A percentile compares a stretch with the other conserved stretches of the same genome.
These are phyloP conservation scores for Aleiodes leptofemur DNA, from an alignment of 2,888 invertebrate genomes.

Conservation along the genomic window DNA sequence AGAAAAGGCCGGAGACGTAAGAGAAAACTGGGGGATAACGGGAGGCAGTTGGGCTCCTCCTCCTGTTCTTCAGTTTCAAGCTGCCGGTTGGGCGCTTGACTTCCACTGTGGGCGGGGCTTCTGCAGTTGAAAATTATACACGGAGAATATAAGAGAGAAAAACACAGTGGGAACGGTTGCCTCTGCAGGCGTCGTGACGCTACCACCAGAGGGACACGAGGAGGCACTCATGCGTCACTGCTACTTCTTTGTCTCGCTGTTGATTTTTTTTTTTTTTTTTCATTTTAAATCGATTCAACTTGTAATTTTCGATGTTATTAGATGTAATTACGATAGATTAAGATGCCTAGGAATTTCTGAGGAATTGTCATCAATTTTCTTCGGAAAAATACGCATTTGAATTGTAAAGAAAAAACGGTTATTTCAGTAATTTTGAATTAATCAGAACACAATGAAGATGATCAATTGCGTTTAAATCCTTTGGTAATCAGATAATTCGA, in stretches of 20 bases:
- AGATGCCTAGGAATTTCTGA: too few species aligned
- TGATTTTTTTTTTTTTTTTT: background rate
- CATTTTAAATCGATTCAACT: background rate
- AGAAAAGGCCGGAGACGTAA: conserved; percentile 54
- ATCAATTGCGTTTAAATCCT: too few species aligned
- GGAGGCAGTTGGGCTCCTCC: conserved; percentile 68
- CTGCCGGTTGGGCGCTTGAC: conserved; percentile 70
- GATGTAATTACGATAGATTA: background rate
- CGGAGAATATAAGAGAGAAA: conserved; percentile 30
- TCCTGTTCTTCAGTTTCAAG: conserved; percentile 64
- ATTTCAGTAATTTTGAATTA: too few species aligned
- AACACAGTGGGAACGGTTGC: conserved; percentile 38
- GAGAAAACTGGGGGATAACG: conserved; percentile 50
- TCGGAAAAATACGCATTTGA: too few species aligned
- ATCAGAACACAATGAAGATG: too few species aligned
- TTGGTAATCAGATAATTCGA: too few species aligned
- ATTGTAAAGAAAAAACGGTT: too few species aligned
- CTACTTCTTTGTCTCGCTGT: conserved; percentile 17
- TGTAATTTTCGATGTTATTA: conserved; percentile 7
- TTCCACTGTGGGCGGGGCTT: conserved; percentile 71
- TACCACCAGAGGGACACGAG: conserved; percentile 47
- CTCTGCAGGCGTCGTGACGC: conserved; percentile 69
- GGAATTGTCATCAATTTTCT: too few species aligned
- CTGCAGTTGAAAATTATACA: conserved; percentile 49
- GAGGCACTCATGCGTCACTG: conserved; percentile 6